Conservation (phyloP, 2,797 vertebrate species). For the Threskiornis aethiopicus region DNA sequence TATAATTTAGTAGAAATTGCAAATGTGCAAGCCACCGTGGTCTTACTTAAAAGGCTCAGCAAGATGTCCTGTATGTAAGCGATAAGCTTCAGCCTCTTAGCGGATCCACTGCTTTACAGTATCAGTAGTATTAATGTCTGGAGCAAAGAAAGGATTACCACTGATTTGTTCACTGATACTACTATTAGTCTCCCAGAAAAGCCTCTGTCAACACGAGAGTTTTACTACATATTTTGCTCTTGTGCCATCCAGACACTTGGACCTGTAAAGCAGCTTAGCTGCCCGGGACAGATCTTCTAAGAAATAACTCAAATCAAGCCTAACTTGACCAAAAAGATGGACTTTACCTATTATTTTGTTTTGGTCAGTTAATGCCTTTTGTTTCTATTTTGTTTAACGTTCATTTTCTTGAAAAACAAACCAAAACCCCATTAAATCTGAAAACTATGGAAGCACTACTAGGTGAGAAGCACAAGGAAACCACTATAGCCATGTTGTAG, state of each 20-base stretch:
- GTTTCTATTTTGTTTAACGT: neutral
- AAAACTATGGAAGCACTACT: neutral
- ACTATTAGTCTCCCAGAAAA: neutral
- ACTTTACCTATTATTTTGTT: neutral
- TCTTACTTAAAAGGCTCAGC: neutral
- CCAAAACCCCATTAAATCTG: neutral
- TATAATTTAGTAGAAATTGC: accelerated
- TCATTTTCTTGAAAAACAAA: neutral
- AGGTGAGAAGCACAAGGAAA: neutral
- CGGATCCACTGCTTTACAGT: neutral
- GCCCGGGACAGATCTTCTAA: neutral
- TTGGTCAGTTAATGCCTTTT: neutral
- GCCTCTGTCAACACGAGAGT: accelerated
- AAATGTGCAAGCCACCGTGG: accelerated
- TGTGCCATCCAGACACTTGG: neutral
- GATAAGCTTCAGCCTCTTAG: neutral
- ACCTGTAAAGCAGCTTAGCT: neutral
- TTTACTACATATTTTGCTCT: neutral
- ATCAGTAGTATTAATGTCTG: neutral
- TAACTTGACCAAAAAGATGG: neutral
- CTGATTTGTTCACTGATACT: neutral
- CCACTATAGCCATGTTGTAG: neutral
- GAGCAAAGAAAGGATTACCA: neutral
- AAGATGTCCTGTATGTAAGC: neutral
- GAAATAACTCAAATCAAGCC: neutral